A percentile compares a stretch with the other conserved stretches of the same genome.
Conservation (phyloP, 2,113 vertebrate species). For the Dermatemys mawii region DNA sequence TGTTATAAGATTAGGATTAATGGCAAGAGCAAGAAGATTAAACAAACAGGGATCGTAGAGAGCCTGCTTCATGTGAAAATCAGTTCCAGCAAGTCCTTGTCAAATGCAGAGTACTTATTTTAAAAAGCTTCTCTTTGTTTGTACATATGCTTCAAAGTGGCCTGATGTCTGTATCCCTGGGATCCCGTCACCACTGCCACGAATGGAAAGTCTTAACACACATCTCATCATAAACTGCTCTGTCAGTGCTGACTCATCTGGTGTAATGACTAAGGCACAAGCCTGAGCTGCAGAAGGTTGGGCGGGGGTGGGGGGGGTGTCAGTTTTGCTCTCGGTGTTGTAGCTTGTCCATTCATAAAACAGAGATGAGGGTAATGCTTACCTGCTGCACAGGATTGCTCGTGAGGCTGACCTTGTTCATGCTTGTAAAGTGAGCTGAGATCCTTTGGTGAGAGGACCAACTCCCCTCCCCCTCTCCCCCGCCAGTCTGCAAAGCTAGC, state of each 20-base stretch:
- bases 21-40: not conserved
- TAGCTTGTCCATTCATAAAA: not conserved
- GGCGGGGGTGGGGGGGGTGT: too few relatives aligned
- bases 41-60: not conserved
- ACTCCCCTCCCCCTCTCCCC: not conserved
- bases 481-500: not conserved
- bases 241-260: not conserved
- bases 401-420: not conserved
- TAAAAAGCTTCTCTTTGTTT: not conserved
- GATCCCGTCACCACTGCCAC: not conserved
- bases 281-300: too few relatives aligned
- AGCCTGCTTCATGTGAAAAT: too few relatives aligned
- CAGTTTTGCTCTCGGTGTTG: not conserved
- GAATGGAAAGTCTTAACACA: not conserved
- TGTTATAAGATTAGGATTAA: not conserved
- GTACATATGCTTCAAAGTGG: not conserved
- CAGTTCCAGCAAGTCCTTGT: not conserved
- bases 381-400: not conserved
- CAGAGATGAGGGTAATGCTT: not conserved
- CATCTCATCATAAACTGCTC: not conserved
- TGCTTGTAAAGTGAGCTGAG: accelerated
- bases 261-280: not conserved
- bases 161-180: not conserved
- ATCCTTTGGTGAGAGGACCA: not conserved
- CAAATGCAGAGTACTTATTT: accelerated